phyloP scores from a whole-genome alignment of 2,797 vertebrate species.

The Aselliscus stoliczkanus region DNA sequence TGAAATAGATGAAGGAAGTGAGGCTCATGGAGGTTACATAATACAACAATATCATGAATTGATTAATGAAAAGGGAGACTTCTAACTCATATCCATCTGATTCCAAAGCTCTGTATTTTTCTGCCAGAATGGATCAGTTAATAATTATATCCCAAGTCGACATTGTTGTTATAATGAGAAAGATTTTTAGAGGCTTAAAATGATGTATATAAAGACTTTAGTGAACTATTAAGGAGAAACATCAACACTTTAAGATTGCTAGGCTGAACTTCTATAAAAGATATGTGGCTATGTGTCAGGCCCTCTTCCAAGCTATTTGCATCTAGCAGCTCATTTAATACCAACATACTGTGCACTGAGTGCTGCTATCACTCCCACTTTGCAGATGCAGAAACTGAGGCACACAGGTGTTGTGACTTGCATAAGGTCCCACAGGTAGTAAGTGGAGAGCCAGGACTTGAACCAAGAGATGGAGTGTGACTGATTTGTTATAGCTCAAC shows the following conservation, averaged over 20 bases:
- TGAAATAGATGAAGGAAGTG: not conserved
- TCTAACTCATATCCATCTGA: not conserved
- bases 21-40: not conserved
- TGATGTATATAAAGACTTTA: not conserved
- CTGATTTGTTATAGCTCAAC: not conserved
- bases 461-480: not conserved
- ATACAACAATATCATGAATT: not conserved
- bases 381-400: not conserved
- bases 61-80: not conserved
- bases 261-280: not conserved
- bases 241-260: not conserved
- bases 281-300: not conserved
- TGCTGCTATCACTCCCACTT: not conserved
- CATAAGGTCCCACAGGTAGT: not conserved
- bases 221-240: not conserved
- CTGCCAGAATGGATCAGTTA: not conserved
- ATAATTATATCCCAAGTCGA: not conserved
- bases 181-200: not conserved
- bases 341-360: not conserved
- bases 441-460: not conserved
- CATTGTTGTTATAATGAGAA: not conserved
- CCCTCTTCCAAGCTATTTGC: not conserved
- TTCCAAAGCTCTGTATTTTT: not conserved
- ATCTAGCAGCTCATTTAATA: not conserved
- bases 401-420: not conserved